Evolutionary conservation across 2,888 invertebrate species (phyloP).

Genomic region (Hirudinaria manillensis): DNA sequence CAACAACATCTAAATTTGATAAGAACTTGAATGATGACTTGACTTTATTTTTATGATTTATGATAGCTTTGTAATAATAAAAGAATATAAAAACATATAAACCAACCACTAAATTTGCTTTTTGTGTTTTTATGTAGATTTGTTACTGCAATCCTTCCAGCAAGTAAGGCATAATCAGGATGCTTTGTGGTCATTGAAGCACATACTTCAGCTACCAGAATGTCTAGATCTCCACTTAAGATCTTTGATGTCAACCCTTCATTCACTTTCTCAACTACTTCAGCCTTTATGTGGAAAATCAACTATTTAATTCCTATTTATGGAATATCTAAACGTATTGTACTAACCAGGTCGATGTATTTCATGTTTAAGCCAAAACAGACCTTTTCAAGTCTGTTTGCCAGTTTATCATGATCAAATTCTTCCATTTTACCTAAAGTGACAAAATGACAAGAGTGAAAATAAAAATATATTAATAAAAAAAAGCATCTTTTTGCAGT

Average conservation of each 20-base stretch:
- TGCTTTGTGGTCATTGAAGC: slow-evolving; percentile 31
- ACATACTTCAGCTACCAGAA: slow-evolving; percentile 20
- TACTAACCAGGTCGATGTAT: neutral
- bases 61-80: no score
- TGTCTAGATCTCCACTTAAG: slow-evolving; percentile 19
- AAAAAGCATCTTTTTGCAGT: neutral
- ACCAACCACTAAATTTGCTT: slow-evolving; percentile 19
- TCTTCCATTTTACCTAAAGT: slow-evolving; percentile 24
- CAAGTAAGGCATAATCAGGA: slow-evolving; percentile 23
- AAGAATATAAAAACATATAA: neutral
- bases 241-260: slow-evolving; percentile 16
- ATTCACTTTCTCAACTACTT: slow-evolving; percentile 11
- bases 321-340: neutral
- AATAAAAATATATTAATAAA: neutral
- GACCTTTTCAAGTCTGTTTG: slow-evolving; percentile 6
- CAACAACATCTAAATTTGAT: slow-evolving; percentile 18
- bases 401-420: slow-evolving; percentile 17
- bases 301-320: neutral
- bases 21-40: neutral
- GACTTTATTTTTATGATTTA: no score
- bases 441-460: neutral
- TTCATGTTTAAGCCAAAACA: slow-evolving; percentile 17
- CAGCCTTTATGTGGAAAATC: neutral
- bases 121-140: slow-evolving; percentile 20
- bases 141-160: slow-evolving; percentile 24